Base-by-base conservation (phyloP, 2,113 vertebrate species). In the Murina feae region DNA sequence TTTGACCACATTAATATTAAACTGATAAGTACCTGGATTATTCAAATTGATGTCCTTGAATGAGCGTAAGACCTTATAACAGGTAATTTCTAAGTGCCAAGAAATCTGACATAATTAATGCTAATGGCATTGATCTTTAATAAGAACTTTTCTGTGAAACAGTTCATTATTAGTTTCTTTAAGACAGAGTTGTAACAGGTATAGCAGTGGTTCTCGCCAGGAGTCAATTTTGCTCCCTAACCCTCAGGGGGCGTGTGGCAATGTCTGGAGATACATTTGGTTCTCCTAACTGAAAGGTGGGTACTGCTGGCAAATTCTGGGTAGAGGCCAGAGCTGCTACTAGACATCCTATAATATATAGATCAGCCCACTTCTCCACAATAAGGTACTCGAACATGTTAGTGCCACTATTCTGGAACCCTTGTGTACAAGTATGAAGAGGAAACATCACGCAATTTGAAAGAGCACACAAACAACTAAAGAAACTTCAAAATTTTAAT, bases 1-100 rank as follows among this genome's bases (percentile, higher is more conserved):
- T 94, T 94, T 90, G 72, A 95, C 68, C 7, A 0, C 76, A 79
- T 91, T 91, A 93, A 51, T 86, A 96, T 95, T 95, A 96, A 96
- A 81, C 63, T 63, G 42, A 6, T 88, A 90, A 95, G 25, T 72
- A 58, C 58, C 32, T 39, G 81, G 81, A 91, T 96, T 97, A 94
- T 96, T 92, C 87, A 97, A 94, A 96, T 90, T 7, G 2, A 25
- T 80, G 37, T 93, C 65, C 80, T 95, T 96, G 78, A 95, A 90
- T 91, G 60, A 88, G 55, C 90, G 86, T 44, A 66, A 96, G 76
- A 81, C 32, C 32, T 93, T 92, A 72, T 66, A 93, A 32, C 49
- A 74, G 72, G 86, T 82, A 87, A 90, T 42, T 84, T 76, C 60
- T 95, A 86, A 90, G 35, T 58, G 71, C 53, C 35, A 85, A 94